phyloP scores from a whole-genome alignment of 2,888 invertebrate genomes.

The Herminia tarsipennalis region DNA sequence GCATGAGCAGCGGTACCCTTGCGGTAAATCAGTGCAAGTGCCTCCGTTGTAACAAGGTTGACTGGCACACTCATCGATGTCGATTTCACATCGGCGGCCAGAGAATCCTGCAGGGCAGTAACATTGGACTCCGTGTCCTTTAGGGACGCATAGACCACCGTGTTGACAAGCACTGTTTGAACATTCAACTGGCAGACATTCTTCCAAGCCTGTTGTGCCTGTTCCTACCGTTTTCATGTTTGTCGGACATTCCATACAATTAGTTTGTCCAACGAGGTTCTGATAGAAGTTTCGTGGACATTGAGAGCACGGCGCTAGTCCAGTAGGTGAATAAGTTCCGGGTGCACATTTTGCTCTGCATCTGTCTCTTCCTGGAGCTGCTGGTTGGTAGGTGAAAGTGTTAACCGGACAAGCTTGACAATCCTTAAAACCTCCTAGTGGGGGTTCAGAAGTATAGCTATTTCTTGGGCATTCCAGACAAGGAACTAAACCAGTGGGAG shows the following conservation, averaged over 20 bases:
- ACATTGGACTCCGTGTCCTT: slow-evolving; percentile 95
- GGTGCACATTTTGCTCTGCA: slow-evolving; percentile 95
- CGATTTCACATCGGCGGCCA: slow-evolving; percentile 96
- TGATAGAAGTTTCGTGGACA: slow-evolving; percentile 98
- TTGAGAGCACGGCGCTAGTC: slow-evolving; percentile 96
- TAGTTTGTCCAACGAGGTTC: slow-evolving; percentile 92
- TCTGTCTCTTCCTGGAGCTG: slow-evolving; percentile 92
- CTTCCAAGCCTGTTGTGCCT: slow-evolving; percentile 93
- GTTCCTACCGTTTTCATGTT: slow-evolving; percentile 94
- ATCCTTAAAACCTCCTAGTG: slow-evolving; percentile 95
- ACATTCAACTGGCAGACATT: slow-evolving; percentile 95
- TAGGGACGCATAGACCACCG: slow-evolving; percentile 95
- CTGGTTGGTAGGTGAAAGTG: slow-evolving; percentile 95
- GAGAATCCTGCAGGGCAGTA: slow-evolving; percentile 98
- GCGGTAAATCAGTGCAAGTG: slow-evolving; percentile 95
- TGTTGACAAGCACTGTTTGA: slow-evolving; percentile 95
- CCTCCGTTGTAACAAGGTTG: slow-evolving; percentile 97
- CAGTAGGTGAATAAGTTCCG: slow-evolving; percentile 96
- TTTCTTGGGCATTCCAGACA: slow-evolving; percentile 97
- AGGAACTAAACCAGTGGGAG: slow-evolving; percentile 96
- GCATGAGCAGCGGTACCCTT: slow-evolving; percentile 96
- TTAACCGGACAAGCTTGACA: slow-evolving; percentile 97
- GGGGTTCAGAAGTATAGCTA: slow-evolving; percentile 95
- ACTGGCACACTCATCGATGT: slow-evolving; percentile 97
- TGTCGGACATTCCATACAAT: slow-evolving; percentile 95